Evolutionary conservation across 2,797 vertebrate species (phyloP), one percentile per base, ranked within the genome.

Genomic region (Cygnus olor): DNA sequence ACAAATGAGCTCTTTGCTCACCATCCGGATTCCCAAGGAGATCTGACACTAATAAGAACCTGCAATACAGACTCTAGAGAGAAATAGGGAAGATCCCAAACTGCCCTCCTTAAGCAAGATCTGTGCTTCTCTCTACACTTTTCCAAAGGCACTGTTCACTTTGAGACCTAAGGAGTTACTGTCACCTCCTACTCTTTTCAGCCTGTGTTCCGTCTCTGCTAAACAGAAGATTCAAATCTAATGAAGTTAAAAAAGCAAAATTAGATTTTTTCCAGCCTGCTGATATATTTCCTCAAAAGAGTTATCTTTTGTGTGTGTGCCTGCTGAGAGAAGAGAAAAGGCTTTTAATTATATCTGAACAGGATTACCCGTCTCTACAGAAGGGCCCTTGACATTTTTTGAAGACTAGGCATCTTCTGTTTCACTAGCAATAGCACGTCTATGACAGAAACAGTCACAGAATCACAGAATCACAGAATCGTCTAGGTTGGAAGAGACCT

Each of bases 311-410:
- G 63, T 81, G 64, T 2, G 1, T 69, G n/a, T 11, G 66, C 34
- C 73, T 79, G 36, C 38, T 77, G 56, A 90, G 40, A 44, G 63
- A 66, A 77, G 57, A 83, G 53, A 36, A 89, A 94, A 88, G 38
- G 36, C 34, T 91, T 94, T 94, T 93, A 93, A 93, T 94, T 86
- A 66, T 68, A 77, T 80, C 70, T 77, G 71, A 66, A 89, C 72
- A 28, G 83, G 74, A 94, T 92, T 94, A 87, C 65, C 44, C 85
- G 60, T 77, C 68, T 63, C 74, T 93, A 51, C 60, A 84, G 85
- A 96, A 97, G 88, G 64, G 66, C 71, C 80, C 76, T 90, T 90
- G 89, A 88, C 66, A 79, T 85, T 88, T 94, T 96, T 90, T 86
- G 65, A 94, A 90, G 80, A 42, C 78, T 63, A 91, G 58, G 60